Conservation (phyloP, 2,888 invertebrate genomes). For the Calliphora vomitoria region DNA sequence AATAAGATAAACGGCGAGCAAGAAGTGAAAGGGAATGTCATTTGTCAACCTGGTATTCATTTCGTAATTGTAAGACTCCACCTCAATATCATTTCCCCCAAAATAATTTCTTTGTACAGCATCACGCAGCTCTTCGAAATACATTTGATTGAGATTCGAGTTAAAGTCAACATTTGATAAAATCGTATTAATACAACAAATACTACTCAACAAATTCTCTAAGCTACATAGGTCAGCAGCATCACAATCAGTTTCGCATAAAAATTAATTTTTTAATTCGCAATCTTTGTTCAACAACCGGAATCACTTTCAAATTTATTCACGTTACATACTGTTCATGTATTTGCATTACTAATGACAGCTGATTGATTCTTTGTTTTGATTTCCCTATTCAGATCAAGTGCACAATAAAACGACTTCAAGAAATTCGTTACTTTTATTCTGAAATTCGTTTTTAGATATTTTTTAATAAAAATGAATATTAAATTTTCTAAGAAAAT, state of each 20-base stretch:
- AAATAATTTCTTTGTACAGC: not conserved
- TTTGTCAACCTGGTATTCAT: conserved; percentile 14
- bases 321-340: too few species aligned
- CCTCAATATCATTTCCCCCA: conserved; percentile 4
- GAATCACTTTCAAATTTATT: too few species aligned
- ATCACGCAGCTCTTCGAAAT: not conserved
- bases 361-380: conserved; percentile 32
- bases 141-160: too few species aligned
- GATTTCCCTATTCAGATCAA: conserved; percentile 4
- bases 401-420: conserved; percentile 11
- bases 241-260: too few species aligned
- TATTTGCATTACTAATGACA: conserved; percentile 4
- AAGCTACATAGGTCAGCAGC: too few species aligned
- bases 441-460: conserved; percentile 23
- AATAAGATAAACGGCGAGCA: conserved; percentile 17
- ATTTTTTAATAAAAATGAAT: conserved; percentile 37
- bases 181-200: conserved; percentile 15
- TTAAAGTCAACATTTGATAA: too few species aligned
- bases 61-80: not conserved
- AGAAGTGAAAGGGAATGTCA: conserved; percentile 13
- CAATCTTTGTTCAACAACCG: too few species aligned
- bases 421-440: conserved; percentile 19
- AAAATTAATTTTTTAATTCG: too few species aligned
- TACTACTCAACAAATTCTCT: too few species aligned
- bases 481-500: conserved; percentile 58